Evolutionary conservation across 2,113 vertebrate species (phyloP).

Genomic region (Phaethornis superciliosus): DNA sequence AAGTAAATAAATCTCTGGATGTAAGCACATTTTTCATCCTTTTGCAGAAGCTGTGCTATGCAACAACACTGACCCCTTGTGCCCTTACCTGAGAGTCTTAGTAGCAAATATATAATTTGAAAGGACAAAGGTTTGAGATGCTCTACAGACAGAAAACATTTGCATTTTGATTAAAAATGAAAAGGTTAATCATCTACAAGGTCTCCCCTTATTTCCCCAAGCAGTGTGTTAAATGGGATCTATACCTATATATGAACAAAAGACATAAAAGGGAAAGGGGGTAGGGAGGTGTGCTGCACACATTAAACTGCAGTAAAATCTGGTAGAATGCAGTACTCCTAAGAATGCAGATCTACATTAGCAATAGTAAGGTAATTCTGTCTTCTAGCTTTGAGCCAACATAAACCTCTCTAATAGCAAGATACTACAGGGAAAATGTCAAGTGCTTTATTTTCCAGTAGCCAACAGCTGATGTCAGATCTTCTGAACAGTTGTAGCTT

Average conservation of each 20-base stretch:
- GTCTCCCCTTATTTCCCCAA: not conserved
- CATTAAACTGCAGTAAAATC: not conserved
- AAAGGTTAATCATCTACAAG: not conserved
- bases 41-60: not conserved
- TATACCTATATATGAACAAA: not conserved
- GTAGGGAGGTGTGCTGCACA: not conserved
- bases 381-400: not conserved
- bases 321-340: not conserved
- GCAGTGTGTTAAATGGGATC: not conserved
- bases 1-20: not conserved
- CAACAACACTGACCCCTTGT: conserved; percentile 68
- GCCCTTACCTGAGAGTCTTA: not conserved
- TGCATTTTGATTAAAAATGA: not conserved
- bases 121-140: not conserved
- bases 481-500: not conserved
- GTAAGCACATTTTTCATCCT: not conserved
- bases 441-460: not conserved
- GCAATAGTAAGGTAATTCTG: not conserved
- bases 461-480: not conserved
- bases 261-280: not conserved
- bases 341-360: not conserved
- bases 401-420: not conserved
- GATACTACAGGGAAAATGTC: not conserved
- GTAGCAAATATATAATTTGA: not conserved
- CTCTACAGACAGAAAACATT: not conserved